Base-by-base conservation (phyloP, 2,888 invertebrate genomes). In the Chloroclystis v-ata region DNA sequence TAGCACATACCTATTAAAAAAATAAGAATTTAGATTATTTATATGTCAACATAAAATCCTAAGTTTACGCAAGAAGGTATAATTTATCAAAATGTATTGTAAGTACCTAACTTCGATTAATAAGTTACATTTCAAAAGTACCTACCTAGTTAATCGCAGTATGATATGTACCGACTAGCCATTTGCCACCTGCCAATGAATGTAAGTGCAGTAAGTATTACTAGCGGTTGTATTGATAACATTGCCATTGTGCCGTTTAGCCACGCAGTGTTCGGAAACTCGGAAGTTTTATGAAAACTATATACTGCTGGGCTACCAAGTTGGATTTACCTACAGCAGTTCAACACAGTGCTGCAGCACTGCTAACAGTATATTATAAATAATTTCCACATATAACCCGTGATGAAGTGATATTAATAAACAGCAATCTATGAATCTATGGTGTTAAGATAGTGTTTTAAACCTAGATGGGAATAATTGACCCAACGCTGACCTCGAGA, bases 381-480 rank as follows among this genome's bases (percentile, higher is more conserved):
- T n/a, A n/a, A n/a, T n/a, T n/a, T n/a, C n/a, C n/a, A n/a, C n/a
- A n/a, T n/a, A n/a, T n/a, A n/a, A n/a, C n/a, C n/a, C n/a, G n/a
- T n/a, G n/a, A n/a, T n/a, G n/a, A n/a, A n/a, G n/a, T n/a, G n/a
- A n/a, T n/a, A n/a, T n/a, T n/a, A n/a, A n/a, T n/a, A n/a, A n/a
- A n/a, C n/a, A n/a, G n/a, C n/a, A n/a, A n/a, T n/a, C n/a, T n/a
- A n/a, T n/a, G n/a, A n/a, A n/a, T n/a, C n/a, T n/a, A n/a, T n/a
- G 20, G 20, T 20, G 20, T 20, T 20, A 20, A 20, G 20, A 20
- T 20, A 4, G 49, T 62, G 54, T 62, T 56, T 64, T 49, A 54
- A 46, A 40, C 60, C 55, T 59, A 61, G 62, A 61, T 61, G 59
- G 63, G 60, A 69, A 72, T 69, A 69, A 62, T 65, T 74, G 72